phyloP scores from a whole-genome alignment of 2,113 vertebrate genomes.

The Ictidomys tridecemlineatus region DNA sequence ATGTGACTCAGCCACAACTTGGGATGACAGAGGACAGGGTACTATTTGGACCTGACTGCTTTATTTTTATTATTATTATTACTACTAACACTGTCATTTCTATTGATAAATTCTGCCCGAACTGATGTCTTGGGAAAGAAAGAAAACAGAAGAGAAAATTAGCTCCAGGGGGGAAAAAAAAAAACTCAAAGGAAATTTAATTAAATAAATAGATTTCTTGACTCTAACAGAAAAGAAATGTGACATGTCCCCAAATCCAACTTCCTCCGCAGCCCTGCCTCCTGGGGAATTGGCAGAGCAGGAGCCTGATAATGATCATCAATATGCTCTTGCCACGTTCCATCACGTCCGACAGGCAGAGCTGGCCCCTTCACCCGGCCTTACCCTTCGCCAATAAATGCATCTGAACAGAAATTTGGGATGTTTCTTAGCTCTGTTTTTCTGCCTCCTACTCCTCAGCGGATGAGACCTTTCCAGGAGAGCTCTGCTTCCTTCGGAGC shows the following conservation, averaged over 20 bases:
- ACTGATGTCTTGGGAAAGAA: constrained; percentile 60
- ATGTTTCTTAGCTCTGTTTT: not conserved
- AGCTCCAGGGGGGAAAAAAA: constrained; percentile 25
- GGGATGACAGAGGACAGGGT: not conserved
- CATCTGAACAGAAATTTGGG: not conserved
- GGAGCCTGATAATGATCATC: not conserved
- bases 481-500: not conserved
- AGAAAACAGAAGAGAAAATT: constrained; percentile 73
- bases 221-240: constrained; percentile 71
- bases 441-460: not conserved
- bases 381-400: not conserved
- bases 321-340: accelerated
- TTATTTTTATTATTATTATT: not conserved
- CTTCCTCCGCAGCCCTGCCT: constrained; percentile 20
- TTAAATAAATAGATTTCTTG: constrained; percentile 77
- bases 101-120: constrained; percentile 53
- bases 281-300: not conserved
- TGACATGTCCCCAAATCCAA: constrained; percentile 57
- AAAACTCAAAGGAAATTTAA: constrained; percentile 73
- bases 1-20: not conserved
- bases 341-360: not conserved
- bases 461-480: not conserved
- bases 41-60: not conserved
- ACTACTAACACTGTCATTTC: constrained; percentile 32
- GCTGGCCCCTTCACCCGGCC: not conserved